Base-by-base conservation (phyloP, 1,140 invertebrate genomes). In the Cephus cinctus region DNA sequence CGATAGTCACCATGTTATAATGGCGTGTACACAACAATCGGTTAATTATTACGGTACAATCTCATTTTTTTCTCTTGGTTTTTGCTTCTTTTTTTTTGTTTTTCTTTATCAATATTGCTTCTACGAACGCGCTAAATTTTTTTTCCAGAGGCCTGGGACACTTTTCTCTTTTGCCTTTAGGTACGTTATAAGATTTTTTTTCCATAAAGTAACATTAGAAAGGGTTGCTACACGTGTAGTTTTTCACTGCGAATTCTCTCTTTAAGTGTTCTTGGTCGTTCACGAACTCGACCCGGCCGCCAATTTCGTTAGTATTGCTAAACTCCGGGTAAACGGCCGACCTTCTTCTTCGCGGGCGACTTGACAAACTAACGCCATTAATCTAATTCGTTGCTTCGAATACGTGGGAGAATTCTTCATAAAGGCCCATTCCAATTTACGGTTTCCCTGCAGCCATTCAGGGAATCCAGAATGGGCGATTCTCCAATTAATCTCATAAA, bases 401-500 rank as follows among this genome's bases (percentile, higher is more conserved):
- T 16, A 21, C 1, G 38, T 36, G 44, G 44, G 59, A 58, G 61
- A 67, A 65, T 59, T 50, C 63, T 70, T 73, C 59, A 69, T 69
- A 5, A 16, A 6, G 48, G 71, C 70, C 61, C 52, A 57, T 54
- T 55, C 64, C 61, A 23, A 41, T 45, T 41, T 35, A 25, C 62
- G 64, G 71, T 67, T 75, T 75, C 65, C 67, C 67, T 75, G 74
- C 74, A 76, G 74, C 74, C 74, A 76, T 75, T 76, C 73, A 75
- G 59, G 64, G 65, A 75, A 74, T 61, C 71, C 65, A 60, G 54
- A 64, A 53, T 56, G 59, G 71, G 74, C 32, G 67, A 63, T 65
- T 64, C 67, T 60, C 3, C 2, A n/a, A 43, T 11, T 27, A 43
- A 21, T 38, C 45, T 52, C 25, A n/a, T 20, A 43, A 43, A 43